Evolutionary conservation across 1,140 invertebrate genomes (phyloP), one percentile per base, ranked within the genome.

Genomic region (Brachionus koreanus): DNA sequence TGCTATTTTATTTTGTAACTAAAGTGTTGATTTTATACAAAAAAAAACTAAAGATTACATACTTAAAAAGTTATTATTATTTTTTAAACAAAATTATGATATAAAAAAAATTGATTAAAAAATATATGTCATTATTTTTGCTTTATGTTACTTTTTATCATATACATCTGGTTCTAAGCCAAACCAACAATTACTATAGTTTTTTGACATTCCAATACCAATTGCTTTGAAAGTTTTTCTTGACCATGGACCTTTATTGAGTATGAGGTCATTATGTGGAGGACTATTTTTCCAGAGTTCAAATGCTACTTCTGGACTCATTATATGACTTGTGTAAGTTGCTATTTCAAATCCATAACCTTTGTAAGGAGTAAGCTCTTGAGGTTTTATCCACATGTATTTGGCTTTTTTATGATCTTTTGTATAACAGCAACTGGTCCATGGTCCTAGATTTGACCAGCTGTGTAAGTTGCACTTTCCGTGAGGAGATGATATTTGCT

Each of bases 271-370:
- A 37, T 76, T 52, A 16, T 76, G 74, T n/a, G 74, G 46, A 7
- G 74, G 74, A 19, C 74, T 76, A 6, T 33, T 76, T 35, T 29
- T 57, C 74, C 74, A 76, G 35, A 76, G 16, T 9, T 52, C 43
- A 35, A 76, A 76, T 12, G 74, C 74, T 5, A 76, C 25, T 57
- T 76, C 43, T 33, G 74, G 43, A 52, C 46, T 52, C 74, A 76
- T 76, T 37, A 52, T 57, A 76, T 57, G 35, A 37, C 74, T 76
- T 7, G 25, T 52, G 10, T 52, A 76, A 76, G 74, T 57, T n/a
- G 74, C 74, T 33, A 76, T 76, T 57, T 76, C 74, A 57, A 76
- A 76, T 7, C 74, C 74, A n/a, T 76, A 33, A 3, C 74, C 74
- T 57, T 76, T 76, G 10, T 76, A 76, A 35, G 74, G 37, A 35